These are phyloP conservation scores for Maniola jurtina DNA, from an alignment of 1,140 invertebrate species.

Conservation along the genomic window DNA sequence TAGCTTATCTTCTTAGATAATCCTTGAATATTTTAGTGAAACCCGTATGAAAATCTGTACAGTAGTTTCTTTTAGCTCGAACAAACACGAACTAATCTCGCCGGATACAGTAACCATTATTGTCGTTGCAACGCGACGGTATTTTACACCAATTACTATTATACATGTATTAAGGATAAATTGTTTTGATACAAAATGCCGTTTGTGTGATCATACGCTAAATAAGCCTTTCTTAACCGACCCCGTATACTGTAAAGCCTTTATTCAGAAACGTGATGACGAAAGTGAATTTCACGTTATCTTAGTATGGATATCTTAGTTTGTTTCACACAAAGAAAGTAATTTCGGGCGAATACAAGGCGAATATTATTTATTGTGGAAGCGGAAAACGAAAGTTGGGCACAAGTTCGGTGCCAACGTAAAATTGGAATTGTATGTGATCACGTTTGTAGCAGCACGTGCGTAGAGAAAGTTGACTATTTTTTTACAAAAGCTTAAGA, in stretches of 20 bases:
- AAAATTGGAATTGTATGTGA: slow-evolving; percentile 44
- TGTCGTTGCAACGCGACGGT: too few species aligned
- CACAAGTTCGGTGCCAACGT: slow-evolving; percentile 32
- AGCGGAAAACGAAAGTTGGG: slow-evolving; percentile 60
- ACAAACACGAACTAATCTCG: too few species aligned
- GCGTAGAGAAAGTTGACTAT: slow-evolving; percentile 44
- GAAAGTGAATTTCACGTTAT: slow-evolving; percentile 59
- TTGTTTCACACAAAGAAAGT: slow-evolving; percentile 53
- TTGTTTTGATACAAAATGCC: not conserved
- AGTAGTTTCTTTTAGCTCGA: too few species aligned
- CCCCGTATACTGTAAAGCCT: slow-evolving; percentile 16
- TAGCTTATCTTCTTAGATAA: too few species aligned
- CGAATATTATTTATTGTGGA: slow-evolving; percentile 32
- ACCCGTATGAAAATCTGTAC: too few species aligned
- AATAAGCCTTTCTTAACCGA: slow-evolving; percentile 3
- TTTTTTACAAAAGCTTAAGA: not conserved
- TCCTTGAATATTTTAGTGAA: too few species aligned
- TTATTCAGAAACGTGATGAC: slow-evolving; percentile 51
- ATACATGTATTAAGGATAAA: too few species aligned
- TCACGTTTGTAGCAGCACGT: slow-evolving; percentile 42
- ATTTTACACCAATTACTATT: too few species aligned
- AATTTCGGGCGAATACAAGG: slow-evolving; percentile 42
- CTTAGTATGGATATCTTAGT: slow-evolving; percentile 49
- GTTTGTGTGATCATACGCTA: not conserved
- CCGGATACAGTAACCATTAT: too few species aligned